phyloP scores from a whole-genome alignment of 1,140 invertebrate species.

The Drepana arcuata region DNA sequence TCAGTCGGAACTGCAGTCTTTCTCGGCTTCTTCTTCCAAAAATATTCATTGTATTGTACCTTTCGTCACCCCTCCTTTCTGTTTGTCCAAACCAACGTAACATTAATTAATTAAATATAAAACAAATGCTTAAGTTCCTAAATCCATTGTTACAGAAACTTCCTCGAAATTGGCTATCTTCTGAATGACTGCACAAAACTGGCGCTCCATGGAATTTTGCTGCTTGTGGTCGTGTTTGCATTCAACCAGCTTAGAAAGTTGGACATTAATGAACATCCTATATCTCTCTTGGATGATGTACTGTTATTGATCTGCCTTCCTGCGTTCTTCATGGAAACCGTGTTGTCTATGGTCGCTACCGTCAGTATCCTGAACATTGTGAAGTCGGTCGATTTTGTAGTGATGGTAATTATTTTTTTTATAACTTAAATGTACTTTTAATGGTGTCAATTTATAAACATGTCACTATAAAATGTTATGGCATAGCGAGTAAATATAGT shows the following conservation, averaged over 20 bases:
- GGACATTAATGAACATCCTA: constrained; percentile 77
- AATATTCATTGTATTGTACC: too few species aligned
- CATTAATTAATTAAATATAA: too few species aligned
- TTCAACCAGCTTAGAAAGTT: constrained; percentile 75
- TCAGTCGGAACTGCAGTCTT: too few species aligned
- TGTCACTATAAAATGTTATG: too few species aligned
- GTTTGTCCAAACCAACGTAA: too few species aligned
- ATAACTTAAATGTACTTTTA: too few species aligned
- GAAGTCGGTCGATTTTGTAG: constrained; percentile 64
- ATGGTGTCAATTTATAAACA: too few species aligned
- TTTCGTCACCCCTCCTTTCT: too few species aligned
- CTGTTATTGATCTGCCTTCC: constrained; percentile 81
- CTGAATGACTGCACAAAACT: constrained; percentile 67
- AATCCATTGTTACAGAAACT: constrained; percentile 62
- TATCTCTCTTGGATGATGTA: constrained; percentile 80
- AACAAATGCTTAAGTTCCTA: too few species aligned
- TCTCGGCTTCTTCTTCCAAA: too few species aligned
- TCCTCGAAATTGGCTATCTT: constrained; percentile 50
- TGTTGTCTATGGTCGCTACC: constrained; percentile 77
- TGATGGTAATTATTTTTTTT: constrained; percentile 76
- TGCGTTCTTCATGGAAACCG: constrained; percentile 80
- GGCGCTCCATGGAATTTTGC: constrained; percentile 70
- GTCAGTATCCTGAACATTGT: constrained; percentile 69
- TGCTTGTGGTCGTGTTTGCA: constrained; percentile 70
- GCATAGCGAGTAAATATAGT: too few species aligned